Conservation (phyloP, 2,888 invertebrate genomes). For the Microdon myrmicae region DNA sequence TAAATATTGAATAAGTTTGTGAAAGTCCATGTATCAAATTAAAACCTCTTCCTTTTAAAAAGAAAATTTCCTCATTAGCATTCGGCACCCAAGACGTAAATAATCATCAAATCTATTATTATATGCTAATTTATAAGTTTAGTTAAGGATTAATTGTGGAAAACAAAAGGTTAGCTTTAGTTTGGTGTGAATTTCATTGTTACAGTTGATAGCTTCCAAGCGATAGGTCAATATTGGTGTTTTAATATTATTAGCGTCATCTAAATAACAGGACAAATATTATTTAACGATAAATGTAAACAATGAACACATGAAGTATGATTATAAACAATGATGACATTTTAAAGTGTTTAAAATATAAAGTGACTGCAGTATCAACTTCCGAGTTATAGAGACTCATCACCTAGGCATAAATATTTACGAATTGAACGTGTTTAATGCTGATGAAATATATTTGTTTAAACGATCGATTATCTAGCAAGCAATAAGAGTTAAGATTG, state of each 20-base stretch:
- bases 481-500: too few species aligned
- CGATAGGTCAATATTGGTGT: slow-evolving; percentile 16
- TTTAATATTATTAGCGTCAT: slow-evolving; percentile 30
- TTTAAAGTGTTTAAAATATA: too few species aligned
- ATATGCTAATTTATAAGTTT: slow-evolving; percentile 13
- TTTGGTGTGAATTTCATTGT: slow-evolving; percentile 21
- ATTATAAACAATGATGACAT: neutral
- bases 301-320: slow-evolving; percentile 17
- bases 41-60: slow-evolving; percentile 27
- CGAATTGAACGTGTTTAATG: too few species aligned
- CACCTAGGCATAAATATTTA: too few species aligned
- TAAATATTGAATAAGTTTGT: too few species aligned
- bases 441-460: too few species aligned
- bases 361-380: too few species aligned
- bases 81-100: slow-evolving; percentile 37
- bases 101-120: slow-evolving; percentile 4
- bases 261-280: slow-evolving; percentile 14
- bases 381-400: too few species aligned
- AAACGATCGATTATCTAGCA: too few species aligned
- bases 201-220: slow-evolving; percentile 30
- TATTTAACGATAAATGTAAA: slow-evolving; percentile 48
- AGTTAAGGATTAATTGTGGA: slow-evolving; percentile 33
- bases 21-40: too few species aligned
- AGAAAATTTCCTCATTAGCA: slow-evolving; percentile 47
- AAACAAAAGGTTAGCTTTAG: slow-evolving; percentile 39